Percentiles rank a stretch among this genome's conserved stretches.
These are phyloP conservation scores for Enhydra lutris DNA, from an alignment of 2,113 vertebrate species.

Conservation along the genomic window DNA sequence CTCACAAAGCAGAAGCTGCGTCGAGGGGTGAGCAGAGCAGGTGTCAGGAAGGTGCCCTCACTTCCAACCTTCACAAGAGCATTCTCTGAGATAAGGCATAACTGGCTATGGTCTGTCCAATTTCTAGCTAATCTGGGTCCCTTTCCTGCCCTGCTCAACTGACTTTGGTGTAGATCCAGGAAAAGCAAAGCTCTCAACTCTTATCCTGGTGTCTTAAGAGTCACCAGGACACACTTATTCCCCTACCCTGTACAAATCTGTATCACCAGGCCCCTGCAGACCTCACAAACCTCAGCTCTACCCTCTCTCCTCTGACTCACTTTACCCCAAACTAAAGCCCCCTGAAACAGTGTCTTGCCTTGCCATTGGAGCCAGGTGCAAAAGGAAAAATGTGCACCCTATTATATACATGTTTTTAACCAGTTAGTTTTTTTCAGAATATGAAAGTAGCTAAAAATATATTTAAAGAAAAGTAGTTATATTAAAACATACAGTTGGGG, in stretches of 20 bases:
- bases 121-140: not conserved
- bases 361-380: not conserved
- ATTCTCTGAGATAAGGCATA: not conserved
- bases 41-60: not conserved
- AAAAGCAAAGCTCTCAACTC: not conserved
- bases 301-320: not conserved
- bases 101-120: not conserved
- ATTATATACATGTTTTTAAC: not conserved
- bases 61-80: not conserved
- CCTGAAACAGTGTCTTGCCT: not conserved
- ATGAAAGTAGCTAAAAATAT: too few species aligned
- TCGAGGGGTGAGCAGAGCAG: not conserved
- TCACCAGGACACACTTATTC: not conserved
- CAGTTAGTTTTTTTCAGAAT: too few species aligned
- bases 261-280: not conserved
- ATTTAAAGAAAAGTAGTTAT: too few species aligned
- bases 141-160: not conserved
- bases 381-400: not conserved
- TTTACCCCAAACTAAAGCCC: not conserved
- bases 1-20: not conserved
- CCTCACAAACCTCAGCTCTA: not conserved
- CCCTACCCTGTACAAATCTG: not conserved
- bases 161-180: not conserved
- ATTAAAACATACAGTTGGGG: too few species aligned
- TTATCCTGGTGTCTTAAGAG: not conserved